phyloP scores from a whole-genome alignment of 2,888 invertebrate genomes.

The Lordiphosa fenestrarum region DNA sequence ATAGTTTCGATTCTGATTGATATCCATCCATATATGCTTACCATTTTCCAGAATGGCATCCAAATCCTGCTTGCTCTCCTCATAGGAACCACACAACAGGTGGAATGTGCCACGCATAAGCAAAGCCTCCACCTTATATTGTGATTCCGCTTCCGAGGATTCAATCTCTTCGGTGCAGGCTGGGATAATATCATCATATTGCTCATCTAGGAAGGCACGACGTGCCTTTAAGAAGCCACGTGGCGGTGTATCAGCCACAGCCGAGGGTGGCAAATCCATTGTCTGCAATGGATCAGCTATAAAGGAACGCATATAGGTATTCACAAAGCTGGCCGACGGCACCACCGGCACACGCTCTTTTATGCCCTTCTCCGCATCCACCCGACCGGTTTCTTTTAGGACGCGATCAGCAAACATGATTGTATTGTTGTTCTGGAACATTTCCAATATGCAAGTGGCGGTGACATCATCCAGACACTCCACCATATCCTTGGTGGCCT shows the following conservation, averaged over 20 bases:
- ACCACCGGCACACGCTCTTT: slow-evolving; percentile 86
- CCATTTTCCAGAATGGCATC: slow-evolving; percentile 85
- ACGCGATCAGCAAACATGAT: slow-evolving; percentile 93
- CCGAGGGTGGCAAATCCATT: slow-evolving; percentile 77
- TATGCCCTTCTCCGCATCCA: slow-evolving; percentile 89
- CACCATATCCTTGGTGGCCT: slow-evolving; percentile 89
- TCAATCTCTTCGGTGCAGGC: slow-evolving; percentile 90
- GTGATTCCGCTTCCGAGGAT: slow-evolving; percentile 83
- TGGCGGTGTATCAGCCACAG: slow-evolving; percentile 49
- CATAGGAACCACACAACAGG: slow-evolving; percentile 88
- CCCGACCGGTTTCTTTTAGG: slow-evolving; percentile 85
- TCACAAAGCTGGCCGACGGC: slow-evolving; percentile 93
- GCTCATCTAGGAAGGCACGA: slow-evolving; percentile 85
- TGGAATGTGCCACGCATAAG: slow-evolving; percentile 93
- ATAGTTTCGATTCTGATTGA: not conserved
- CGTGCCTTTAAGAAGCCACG: slow-evolving; percentile 88
- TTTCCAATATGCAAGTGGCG: slow-evolving; percentile 94
- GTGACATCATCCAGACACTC: slow-evolving; percentile 95
- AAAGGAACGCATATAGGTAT: slow-evolving; percentile 93
- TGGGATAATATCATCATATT: slow-evolving; percentile 89
- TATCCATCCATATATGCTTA: slow-evolving; percentile 35
- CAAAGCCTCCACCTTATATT: slow-evolving; percentile 86
- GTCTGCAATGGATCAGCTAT: slow-evolving; percentile 90
- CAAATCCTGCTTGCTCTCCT: slow-evolving; percentile 87
- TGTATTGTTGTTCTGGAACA: slow-evolving; percentile 90